Conservation (phyloP, 2,888 invertebrate genomes). For the Brassicogethes aeneus region DNA sequence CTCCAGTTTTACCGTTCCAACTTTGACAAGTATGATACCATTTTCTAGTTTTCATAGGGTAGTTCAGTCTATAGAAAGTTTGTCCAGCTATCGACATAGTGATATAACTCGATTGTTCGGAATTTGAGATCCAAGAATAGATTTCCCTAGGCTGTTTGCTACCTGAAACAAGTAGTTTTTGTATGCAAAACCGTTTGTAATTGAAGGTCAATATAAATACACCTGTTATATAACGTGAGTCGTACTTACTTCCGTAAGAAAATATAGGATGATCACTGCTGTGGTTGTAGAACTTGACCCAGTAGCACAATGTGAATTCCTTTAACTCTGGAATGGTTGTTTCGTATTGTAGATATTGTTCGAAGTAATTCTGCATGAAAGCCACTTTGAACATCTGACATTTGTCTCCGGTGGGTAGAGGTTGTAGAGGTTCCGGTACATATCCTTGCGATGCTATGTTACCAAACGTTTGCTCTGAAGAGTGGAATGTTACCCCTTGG, state of each 20-base stretch:
- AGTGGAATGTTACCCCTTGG: constrained; percentile 27
- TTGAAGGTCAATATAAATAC: neutral
- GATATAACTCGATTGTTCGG: constrained; percentile 70
- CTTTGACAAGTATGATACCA: constrained; percentile 86
- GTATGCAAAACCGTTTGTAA: constrained; percentile 3
- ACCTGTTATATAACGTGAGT: no score
- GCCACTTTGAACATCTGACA: constrained; percentile 49
- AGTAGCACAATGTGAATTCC: constrained; percentile 76
- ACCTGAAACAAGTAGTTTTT: constrained; percentile 55
- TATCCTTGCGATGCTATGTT: constrained; percentile 10
- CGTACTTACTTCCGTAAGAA: constrained; percentile 69
- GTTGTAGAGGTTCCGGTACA: constrained; percentile 10
- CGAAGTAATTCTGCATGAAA: constrained; percentile 51
- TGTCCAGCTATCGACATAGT: constrained; percentile 76
- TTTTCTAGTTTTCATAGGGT: constrained; percentile 56
- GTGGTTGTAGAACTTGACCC: constrained; percentile 77
- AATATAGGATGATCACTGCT: constrained; percentile 74
- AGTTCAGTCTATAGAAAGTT: constrained; percentile 68
- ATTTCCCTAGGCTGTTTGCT: constrained; percentile 65
- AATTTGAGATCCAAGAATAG: constrained; percentile 72
- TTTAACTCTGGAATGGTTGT: constrained; percentile 63
- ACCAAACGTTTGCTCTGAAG: constrained; percentile 1
- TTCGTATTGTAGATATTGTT: constrained; percentile 68
- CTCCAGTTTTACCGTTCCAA: constrained; percentile 83
- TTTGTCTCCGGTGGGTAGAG: constrained; percentile 26